Base-by-base conservation (phyloP, 2,797 vertebrate genomes). In the Sarcophilus harrisii region DNA sequence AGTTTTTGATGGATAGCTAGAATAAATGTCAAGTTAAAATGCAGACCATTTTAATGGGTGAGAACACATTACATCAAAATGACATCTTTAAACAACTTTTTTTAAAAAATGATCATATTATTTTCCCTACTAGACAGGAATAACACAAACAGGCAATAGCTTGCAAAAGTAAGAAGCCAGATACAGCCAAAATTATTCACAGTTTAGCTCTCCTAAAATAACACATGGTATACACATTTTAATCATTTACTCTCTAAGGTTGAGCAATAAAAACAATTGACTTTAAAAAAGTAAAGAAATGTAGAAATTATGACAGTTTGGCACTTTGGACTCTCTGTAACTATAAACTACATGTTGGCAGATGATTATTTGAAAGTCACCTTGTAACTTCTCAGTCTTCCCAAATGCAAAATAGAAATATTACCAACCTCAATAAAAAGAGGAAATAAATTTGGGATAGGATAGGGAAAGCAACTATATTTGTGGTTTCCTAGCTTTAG, bases 1-100 rank as follows among this genome's bases (percentile, higher is more conserved):
- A 99, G 98, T 98, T 99, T 99, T 98, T 99, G 99, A 99, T 99
- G 99, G 98, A 99, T 99, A 32, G 99, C 99, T 99, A 98, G 90
- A 98, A 99, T 97, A 98, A 98, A 97, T 57, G 92, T 97, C 96
- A 95, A 96, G 97, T 99, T 98, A 98, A 97, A 98, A 98, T 94
- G 73, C 38, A 97, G 95, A 93, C 96, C 95, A 93, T 96, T 98
- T 98, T 98, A 98, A 98, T 97, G 96, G 93, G 95, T 97, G 92
- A 96, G 94, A 98, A 98, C 94, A 98, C 14, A 96, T 95, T 97
- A 97, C n/a, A 97, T 94, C 92, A 97, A 98, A 98, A 95, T 97
- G 97, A 97, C 93, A 97, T 81, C 97, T 98, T 90, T 92, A 98
- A 98, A 98, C 96, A 98, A 97, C 94, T 98, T 49, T 81, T 29